Conservation (phyloP, 2,888 invertebrate genomes). For the Craniophora ligustri region DNA sequence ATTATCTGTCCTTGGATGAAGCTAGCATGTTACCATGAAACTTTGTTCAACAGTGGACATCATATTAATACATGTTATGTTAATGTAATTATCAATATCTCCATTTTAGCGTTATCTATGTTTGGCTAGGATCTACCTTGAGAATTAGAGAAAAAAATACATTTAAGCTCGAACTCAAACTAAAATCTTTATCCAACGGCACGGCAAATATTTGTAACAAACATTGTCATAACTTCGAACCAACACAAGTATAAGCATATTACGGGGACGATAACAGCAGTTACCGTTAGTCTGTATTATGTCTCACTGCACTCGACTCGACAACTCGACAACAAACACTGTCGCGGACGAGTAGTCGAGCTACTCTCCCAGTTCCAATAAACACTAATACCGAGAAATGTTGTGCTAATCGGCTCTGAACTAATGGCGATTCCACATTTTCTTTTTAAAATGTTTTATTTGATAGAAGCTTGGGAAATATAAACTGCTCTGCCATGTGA, state of each 20-base stretch:
- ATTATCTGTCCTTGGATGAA: no score
- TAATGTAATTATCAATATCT: no score
- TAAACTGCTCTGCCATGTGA: slow-evolving; percentile 20
- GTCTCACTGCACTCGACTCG: slow-evolving; percentile 23
- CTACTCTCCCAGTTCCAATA: slow-evolving; percentile 52
- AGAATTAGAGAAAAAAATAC: no score
- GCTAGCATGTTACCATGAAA: no score
- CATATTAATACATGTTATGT: no score
- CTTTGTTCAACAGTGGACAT: no score
- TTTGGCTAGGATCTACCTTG: no score
- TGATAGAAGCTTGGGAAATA: slow-evolving; percentile 25
- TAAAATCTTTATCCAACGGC: slow-evolving; percentile 4
- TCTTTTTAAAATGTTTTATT: slow-evolving; percentile 56
- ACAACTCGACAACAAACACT: slow-evolving; percentile 32
- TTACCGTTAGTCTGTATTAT: slow-evolving; percentile 31
- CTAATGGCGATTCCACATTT: slow-evolving; percentile 65
- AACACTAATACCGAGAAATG: slow-evolving; percentile 57
- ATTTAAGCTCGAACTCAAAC: no score
- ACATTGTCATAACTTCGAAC: slow-evolving; percentile 13
- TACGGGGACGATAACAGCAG: slow-evolving; percentile 1
- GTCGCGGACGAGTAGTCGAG: slow-evolving; percentile 43
- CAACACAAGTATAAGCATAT: slow-evolving; percentile 7
- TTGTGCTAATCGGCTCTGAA: slow-evolving; percentile 63
- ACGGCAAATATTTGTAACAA: slow-evolving; percentile 12
- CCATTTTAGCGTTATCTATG: no score